Conservation (phyloP, 2,113 vertebrate genomes). For the Odocoileus hemionus region DNA sequence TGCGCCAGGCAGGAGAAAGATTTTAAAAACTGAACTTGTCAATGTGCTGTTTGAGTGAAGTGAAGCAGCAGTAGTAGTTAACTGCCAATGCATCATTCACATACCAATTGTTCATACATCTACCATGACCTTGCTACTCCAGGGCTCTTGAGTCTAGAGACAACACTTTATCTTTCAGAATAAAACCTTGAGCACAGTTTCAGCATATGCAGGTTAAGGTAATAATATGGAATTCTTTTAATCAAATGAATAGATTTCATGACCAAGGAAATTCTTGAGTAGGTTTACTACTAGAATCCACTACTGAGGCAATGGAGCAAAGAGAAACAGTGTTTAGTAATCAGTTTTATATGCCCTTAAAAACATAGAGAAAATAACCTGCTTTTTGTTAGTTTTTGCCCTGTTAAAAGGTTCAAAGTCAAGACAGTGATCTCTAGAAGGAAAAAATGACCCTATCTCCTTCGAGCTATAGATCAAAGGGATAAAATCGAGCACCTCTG, state of each 20-base stretch:
- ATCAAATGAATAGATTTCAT: not conserved
- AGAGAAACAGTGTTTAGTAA: not conserved
- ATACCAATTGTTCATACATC: not conserved
- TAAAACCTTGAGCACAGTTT: not conserved
- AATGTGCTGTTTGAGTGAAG: not conserved
- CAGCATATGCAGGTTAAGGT: not conserved
- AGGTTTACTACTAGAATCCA: slow-evolving; percentile 26
- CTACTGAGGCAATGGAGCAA: not conserved
- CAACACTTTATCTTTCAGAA: slow-evolving; percentile 33
- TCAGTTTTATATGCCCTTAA: slow-evolving; percentile 3
- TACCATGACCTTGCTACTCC: not conserved
- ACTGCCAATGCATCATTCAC: not conserved
- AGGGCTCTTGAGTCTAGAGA: slow-evolving; percentile 1
- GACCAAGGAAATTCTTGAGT: slow-evolving; percentile 21
- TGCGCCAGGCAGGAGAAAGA: not conserved
- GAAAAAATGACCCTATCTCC: not conserved
- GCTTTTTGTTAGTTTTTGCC: slow-evolving; percentile 33
- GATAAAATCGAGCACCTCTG: not conserved
- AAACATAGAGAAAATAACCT: slow-evolving; percentile 2
- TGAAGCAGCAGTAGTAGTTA: not conserved
- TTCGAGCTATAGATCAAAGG: not conserved
- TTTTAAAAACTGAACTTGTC: not conserved
- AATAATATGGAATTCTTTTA: not conserved
- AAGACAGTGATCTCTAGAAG: not conserved
- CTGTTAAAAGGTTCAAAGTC: not conserved